Percentiles rank a stretch among this genome's conserved stretches.
Evolutionary conservation across 2,888 invertebrate genomes (phyloP).

Genomic region (Clusia tigrina): DNA sequence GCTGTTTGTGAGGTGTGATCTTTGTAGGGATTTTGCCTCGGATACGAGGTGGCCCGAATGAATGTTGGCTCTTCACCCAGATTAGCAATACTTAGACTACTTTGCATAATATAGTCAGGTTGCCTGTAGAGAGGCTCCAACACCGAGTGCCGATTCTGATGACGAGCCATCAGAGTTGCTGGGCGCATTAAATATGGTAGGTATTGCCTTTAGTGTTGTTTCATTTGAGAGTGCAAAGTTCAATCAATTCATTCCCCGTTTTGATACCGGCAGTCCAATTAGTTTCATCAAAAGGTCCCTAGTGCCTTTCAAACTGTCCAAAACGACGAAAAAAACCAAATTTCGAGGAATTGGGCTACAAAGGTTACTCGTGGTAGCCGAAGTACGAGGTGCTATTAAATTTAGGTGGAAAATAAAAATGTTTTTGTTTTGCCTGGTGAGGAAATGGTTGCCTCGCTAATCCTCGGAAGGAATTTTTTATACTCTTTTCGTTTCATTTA

Average conservation of each 20-base stretch:
- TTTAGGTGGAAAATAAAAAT: slow-evolving; percentile 20
- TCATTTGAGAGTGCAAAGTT: slow-evolving; percentile 7
- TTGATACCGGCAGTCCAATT: slow-evolving; percentile 29
- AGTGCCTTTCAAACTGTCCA: neutral
- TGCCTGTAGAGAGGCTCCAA: no score
- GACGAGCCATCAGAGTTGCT: no score
- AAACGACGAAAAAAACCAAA: neutral
- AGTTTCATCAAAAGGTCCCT: slow-evolving; percentile 13
- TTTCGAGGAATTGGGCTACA: slow-evolving; percentile 16
- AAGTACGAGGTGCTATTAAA: slow-evolving; percentile 17
- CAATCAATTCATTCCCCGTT: slow-evolving; percentile 17
- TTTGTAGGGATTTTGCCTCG: no score
- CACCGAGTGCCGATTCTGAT: no score
- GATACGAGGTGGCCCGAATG: no score
- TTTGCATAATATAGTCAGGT: no score
- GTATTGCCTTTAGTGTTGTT: slow-evolving; percentile 17
- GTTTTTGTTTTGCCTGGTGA: slow-evolving; percentile 21
- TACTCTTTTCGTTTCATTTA: slow-evolving; percentile 20
- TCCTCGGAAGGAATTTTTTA: slow-evolving; percentile 28
- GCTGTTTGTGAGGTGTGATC: no score
- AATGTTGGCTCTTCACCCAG: no score
- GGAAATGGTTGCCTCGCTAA: slow-evolving; percentile 16
- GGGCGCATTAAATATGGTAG: slow-evolving; percentile 11
- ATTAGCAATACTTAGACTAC: no score
- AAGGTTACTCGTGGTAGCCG: slow-evolving; percentile 2